Percentiles rank a stretch among this genome's conserved stretches.
These are phyloP conservation scores for Scyliorhinus canicula DNA, from an alignment of 2,797 vertebrate genomes.

Conservation along the genomic window DNA sequence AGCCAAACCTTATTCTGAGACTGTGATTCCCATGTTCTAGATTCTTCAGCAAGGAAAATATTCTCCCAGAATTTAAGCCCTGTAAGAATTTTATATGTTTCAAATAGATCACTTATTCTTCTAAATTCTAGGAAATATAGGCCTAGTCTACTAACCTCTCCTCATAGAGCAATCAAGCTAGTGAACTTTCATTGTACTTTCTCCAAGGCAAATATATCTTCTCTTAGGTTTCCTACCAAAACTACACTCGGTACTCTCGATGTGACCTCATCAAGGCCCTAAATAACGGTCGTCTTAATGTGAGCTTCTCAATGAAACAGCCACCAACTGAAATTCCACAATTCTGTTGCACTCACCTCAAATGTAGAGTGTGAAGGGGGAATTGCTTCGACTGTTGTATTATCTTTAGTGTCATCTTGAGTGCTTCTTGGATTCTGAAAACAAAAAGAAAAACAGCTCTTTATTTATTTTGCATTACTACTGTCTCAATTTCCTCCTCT, in stretches of 20 bases:
- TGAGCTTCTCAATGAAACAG: not conserved
- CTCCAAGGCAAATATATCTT: not conserved
- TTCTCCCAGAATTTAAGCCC: not conserved
- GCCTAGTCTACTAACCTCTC: not conserved
- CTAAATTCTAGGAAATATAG: not conserved
- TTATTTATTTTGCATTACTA: not conserved
- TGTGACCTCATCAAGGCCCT: not conserved
- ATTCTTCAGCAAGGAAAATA: not conserved
- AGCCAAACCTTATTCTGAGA: not conserved
- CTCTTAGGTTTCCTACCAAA: not conserved
- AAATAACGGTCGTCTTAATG: not conserved
- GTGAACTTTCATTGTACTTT: not conserved
- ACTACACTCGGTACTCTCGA: not conserved
- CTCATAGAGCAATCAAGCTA: not conserved
- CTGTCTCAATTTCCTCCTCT: not conserved
- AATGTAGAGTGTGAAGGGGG: too few relatives aligned
- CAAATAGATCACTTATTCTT: not conserved
- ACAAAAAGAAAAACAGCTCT: not conserved
- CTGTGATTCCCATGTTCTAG: not conserved
- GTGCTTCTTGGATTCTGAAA: conserved; percentile 11
- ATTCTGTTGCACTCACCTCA: not conserved
- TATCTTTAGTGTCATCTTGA: not conserved
- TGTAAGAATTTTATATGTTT: not conserved
- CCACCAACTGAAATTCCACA: not conserved
- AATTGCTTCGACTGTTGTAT: not conserved